These are phyloP conservation scores for Physeter macrocephalus DNA, from an alignment of 2,113 vertebrate species.

Conservation along the genomic window DNA sequence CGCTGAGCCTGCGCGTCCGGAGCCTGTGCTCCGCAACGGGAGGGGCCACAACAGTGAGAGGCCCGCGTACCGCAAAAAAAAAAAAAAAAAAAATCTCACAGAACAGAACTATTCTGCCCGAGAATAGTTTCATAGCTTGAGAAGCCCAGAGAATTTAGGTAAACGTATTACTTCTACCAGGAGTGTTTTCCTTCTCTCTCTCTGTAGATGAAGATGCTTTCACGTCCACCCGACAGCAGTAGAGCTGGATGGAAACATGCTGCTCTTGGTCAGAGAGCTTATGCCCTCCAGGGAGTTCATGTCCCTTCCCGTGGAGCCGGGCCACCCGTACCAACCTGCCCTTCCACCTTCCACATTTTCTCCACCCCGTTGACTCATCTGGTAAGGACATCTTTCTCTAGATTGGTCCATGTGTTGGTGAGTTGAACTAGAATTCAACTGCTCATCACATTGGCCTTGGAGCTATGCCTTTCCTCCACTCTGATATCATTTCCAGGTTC, in stretches of 20 bases:
- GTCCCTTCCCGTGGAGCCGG: background rate
- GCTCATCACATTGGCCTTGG: background rate
- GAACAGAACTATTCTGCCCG: background rate
- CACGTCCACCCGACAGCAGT: rapidly evolving
- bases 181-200: background rate
- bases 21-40: no score
- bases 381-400: background rate
- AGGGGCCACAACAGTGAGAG: no score
- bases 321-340: background rate
- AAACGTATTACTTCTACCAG: background rate
- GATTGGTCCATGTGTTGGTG: background rate
- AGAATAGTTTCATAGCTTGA: background rate
- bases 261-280: background rate
- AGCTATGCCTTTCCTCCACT: background rate
- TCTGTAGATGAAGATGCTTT: background rate
- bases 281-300: rapidly evolving
- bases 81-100: background rate
- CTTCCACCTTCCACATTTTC: background rate
- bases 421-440: background rate
- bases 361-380: background rate
- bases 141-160: background rate
- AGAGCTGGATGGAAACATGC: background rate
- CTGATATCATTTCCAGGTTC: background rate
- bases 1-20: no score
- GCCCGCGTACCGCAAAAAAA: background rate